phyloP scores from a whole-genome alignment of 2,113 vertebrate genomes.

The Hyperopisus bebe region DNA sequence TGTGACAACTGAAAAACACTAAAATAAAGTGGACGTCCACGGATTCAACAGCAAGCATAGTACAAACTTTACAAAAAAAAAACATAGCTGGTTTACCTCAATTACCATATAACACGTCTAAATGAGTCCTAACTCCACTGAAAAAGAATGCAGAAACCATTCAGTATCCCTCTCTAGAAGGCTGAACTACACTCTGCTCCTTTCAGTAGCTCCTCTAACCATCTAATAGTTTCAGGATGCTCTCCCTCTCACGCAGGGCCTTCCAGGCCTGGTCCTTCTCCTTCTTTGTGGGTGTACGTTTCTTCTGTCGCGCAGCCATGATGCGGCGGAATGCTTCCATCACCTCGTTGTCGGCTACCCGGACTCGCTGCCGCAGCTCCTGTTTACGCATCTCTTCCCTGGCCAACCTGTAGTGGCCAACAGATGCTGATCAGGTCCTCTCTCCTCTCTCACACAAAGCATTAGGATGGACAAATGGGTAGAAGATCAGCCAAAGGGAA shows the following conservation, averaged over 20 bases:
- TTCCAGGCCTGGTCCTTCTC: slow-evolving; percentile 98
- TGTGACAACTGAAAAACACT: slow-evolving; percentile 1
- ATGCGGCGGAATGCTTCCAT: slow-evolving; percentile 99
- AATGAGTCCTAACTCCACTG: neutral
- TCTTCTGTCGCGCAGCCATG: slow-evolving; percentile 97
- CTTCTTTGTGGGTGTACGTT: slow-evolving; percentile 94
- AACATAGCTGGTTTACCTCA: neutral
- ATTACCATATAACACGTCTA: neutral
- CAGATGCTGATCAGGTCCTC: neutral
- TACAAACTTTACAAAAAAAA: slow-evolving; percentile 2
- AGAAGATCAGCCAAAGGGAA: neutral
- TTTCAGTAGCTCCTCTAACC: slow-evolving; percentile 50
- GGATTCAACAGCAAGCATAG: neutral
- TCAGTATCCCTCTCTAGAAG: neutral
- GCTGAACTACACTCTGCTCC: neutral
- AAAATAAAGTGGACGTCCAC: neutral
- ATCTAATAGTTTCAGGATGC: slow-evolving; percentile 90
- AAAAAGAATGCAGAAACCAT: neutral
- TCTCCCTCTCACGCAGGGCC: slow-evolving; percentile 89
- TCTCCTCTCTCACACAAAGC: neutral
- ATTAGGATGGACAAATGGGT: neutral
- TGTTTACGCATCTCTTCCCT: slow-evolving; percentile 92
- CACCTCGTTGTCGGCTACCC: slow-evolving; percentile 92
- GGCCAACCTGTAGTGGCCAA: slow-evolving; percentile 64
- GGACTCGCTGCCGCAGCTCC: slow-evolving; percentile 87